These are phyloP conservation scores for Setipinna tenuifilis DNA, from an alignment of 2,797 vertebrate genomes.

Conservation along the genomic window DNA sequence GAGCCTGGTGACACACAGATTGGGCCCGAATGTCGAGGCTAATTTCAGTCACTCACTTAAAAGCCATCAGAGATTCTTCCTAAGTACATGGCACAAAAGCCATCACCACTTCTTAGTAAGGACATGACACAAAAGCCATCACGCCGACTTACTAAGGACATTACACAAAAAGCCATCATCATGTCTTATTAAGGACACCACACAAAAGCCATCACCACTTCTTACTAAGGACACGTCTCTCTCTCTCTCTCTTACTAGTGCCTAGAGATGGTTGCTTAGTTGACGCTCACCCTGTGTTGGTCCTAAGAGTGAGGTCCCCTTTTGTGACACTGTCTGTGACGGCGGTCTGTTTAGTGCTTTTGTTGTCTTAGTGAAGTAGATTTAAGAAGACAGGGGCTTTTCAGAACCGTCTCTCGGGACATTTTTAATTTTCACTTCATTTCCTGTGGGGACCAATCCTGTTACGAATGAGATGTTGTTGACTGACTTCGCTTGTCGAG, in stretches of 20 bases:
- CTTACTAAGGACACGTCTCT: not conserved
- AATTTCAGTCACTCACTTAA: conserved; percentile 5
- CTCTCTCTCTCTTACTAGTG: not conserved
- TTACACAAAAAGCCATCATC: not conserved
- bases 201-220: not conserved
- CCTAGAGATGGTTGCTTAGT: not conserved
- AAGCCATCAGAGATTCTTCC: not conserved
- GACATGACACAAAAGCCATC: not conserved
- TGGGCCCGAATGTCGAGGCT: not conserved
- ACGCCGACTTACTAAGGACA: too few species aligned
- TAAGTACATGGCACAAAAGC: too few species aligned
- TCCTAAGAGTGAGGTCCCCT: not conserved
- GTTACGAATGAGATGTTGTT: not conserved
- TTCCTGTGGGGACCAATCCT: too few species aligned
- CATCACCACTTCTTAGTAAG: not conserved
- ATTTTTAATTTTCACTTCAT: too few species aligned
- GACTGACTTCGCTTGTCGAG: not conserved
- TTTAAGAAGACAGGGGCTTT: too few species aligned
- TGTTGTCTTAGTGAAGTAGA: not conserved
- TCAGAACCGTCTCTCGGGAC: too few species aligned
- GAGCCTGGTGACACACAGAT: not conserved
- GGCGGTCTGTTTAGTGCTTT: not conserved
- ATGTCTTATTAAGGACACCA: not conserved
- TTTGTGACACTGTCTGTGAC: not conserved
- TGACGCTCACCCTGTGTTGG: not conserved